These are phyloP conservation scores for Dufourea novaeangliae DNA, from an alignment of 1,140 invertebrate genomes.

Conservation along the genomic window DNA sequence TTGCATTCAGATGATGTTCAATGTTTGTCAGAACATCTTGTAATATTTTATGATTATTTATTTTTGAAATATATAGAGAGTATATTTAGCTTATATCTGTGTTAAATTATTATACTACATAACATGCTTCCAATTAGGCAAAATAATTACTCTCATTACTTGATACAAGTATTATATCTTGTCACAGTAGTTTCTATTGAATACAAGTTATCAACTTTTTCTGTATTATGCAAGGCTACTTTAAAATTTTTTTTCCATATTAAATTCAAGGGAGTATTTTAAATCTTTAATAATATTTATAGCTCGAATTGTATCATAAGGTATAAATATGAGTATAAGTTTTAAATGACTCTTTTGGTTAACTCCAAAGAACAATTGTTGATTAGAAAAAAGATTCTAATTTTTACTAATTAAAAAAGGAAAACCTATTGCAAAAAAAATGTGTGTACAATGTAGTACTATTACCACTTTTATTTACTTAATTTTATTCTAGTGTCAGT, in stretches of 20 bases:
- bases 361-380: no score
- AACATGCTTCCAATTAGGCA: neutral
- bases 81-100: neutral
- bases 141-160: neutral
- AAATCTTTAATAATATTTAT: neutral
- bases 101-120: conserved; percentile 2
- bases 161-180: neutral
- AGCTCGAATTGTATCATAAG: neutral
- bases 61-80: neutral
- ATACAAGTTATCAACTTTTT: neutral
- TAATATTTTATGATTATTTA: neutral
- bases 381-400: no score
- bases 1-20: neutral
- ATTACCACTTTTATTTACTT: neutral
- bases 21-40: neutral
- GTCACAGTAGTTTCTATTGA: neutral
- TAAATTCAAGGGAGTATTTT: no score
- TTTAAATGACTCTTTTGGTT: neutral
- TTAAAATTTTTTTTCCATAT: no score
- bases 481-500: conserved; percentile 4
- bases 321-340: neutral
- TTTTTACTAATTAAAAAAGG: neutral
- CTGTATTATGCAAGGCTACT: neutral
- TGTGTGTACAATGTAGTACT: neutral
- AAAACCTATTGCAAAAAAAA: neutral